Evolutionary conservation across 1,140 invertebrate species (phyloP).

Genomic region (Cydia pomonella): DNA sequence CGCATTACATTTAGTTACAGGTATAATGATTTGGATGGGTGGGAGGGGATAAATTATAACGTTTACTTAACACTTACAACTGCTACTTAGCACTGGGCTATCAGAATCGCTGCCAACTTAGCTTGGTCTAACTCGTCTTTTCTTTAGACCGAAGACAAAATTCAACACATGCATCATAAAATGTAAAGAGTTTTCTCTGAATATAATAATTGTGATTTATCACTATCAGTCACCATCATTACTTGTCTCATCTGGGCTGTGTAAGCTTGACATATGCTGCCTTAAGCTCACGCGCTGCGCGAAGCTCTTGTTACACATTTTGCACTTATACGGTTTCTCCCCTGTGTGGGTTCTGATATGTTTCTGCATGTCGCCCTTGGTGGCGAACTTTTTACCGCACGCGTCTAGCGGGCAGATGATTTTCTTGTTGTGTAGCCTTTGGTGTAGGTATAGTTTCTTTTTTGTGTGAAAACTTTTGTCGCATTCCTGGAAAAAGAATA

Average conservation of each 20-base stretch:
- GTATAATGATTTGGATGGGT: too few relatives aligned
- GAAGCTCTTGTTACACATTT: constrained; percentile 69
- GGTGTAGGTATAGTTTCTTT: constrained; percentile 70
- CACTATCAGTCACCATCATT: neutral
- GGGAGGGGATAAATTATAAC: too few relatives aligned
- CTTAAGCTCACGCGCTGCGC: constrained; percentile 74
- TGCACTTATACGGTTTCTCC: constrained; percentile 65
- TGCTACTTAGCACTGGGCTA: too few relatives aligned
- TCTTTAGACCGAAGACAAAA: too few relatives aligned
- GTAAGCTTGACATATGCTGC: constrained; percentile 53
- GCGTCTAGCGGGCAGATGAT: constrained; percentile 62
- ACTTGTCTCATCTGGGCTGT: constrained; percentile 34
- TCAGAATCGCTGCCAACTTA: too few relatives aligned
- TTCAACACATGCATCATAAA: too few relatives aligned
- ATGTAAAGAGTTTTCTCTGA: too few relatives aligned
- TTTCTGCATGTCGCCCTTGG: constrained; percentile 62
- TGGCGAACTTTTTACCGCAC: constrained; percentile 83
- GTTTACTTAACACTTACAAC: too few relatives aligned
- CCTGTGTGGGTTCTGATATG: constrained; percentile 73
- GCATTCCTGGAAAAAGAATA: constrained; percentile 58
- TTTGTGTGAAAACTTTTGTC: constrained; percentile 54
- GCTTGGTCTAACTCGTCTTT: too few relatives aligned
- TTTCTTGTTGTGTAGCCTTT: constrained; percentile 73
- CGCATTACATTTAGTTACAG: too few relatives aligned
- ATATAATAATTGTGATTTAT: too few relatives aligned